These are phyloP conservation scores for Phylloscopus whistleri DNA, from an alignment of 2,113 vertebrate genomes.

Conservation along the genomic window DNA sequence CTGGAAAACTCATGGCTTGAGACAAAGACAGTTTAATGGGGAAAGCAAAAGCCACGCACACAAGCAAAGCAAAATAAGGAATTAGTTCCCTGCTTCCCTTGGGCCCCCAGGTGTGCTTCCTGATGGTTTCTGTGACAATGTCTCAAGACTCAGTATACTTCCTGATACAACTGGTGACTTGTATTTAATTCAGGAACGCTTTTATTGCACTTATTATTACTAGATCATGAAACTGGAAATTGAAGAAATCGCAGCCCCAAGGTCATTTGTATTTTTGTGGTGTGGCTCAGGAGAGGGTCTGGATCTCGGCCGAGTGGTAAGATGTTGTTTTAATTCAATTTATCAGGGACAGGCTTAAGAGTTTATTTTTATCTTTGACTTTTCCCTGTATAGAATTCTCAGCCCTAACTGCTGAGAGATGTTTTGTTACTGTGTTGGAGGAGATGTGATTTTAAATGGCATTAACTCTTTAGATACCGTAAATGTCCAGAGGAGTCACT, in stretches of 20 bases:
- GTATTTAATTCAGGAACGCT: background rate
- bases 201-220: background rate
- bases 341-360: background rate
- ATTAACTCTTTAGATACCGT: background rate
- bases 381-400: background rate
- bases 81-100: background rate
- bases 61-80: background rate
- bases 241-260: slow-evolving; percentile 92
- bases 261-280: slow-evolving; percentile 98
- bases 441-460: background rate
- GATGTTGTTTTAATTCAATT: slow-evolving; percentile 42
- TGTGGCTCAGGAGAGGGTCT: slow-evolving; percentile 96
- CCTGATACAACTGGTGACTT: background rate
- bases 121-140: background rate
- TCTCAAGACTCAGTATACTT: background rate
- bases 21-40: background rate
- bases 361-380: slow-evolving; percentile 8
- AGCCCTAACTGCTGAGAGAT: background rate
- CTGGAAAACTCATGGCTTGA: background rate
- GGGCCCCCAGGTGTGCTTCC: background rate
- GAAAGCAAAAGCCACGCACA: background rate
- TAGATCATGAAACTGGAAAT: slow-evolving; percentile 99
- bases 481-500: background rate
- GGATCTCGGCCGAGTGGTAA: slow-evolving; percentile 96
- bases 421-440: background rate